Evolutionary conservation across 1,140 invertebrate species (phyloP).

Genomic region (Amyelois transitella): DNA sequence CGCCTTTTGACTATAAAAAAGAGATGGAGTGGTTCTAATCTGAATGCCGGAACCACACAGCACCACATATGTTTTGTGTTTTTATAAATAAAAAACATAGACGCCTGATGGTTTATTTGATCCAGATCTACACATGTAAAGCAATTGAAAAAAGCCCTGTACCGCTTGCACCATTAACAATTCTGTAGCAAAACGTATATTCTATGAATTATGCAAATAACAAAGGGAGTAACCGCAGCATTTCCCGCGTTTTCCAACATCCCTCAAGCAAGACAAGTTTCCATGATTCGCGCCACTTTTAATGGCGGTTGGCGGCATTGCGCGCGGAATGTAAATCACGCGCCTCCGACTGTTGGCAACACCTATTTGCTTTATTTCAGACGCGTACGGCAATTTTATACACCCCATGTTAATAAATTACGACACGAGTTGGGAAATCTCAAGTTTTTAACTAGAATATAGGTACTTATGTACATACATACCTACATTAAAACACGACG

Average conservation of each 20-base stretch:
- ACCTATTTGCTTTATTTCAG: conserved; percentile 1
- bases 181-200: background rate
- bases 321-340: conserved; percentile 46
- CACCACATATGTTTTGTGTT: no score
- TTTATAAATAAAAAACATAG: no score
- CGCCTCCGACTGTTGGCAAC: background rate
- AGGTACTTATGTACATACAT: background rate
- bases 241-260: background rate
- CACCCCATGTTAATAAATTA: background rate
- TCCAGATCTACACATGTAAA: no score
- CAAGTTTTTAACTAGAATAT: background rate
- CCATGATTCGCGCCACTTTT: conserved; percentile 40
- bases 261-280: conserved; percentile 3
- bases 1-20: no score
- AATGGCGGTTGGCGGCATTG: conserved; percentile 38
- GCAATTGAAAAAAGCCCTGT: no score
- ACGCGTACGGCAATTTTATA: background rate
- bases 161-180: background rate
- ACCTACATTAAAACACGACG: background rate
- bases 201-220: conserved; percentile 6
- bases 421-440: background rate
- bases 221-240: background rate
- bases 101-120: no score
- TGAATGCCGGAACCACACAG: no score
- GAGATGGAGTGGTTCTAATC: no score